These are phyloP conservation scores for Leucopsar rothschildi DNA, from an alignment of 2,113 vertebrate species.

Conservation along the genomic window DNA sequence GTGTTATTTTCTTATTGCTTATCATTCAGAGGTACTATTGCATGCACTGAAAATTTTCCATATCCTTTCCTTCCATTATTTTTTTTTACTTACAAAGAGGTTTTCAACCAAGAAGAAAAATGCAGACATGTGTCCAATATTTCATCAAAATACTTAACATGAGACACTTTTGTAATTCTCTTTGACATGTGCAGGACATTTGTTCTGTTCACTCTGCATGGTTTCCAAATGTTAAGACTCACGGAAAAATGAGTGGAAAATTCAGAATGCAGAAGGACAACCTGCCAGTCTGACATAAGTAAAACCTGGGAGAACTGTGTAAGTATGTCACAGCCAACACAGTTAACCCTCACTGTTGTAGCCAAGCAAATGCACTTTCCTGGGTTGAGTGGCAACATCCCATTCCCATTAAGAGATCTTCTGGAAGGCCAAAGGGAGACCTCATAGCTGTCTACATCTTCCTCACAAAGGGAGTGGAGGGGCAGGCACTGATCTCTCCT, in stretches of 20 bases:
- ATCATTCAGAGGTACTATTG: constrained; percentile 7
- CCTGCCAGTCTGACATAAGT: not conserved
- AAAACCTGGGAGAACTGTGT: not conserved
- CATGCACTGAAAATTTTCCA: not conserved
- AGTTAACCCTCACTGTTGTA: not conserved
- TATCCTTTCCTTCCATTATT: not conserved
- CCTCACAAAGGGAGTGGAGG: rapidly evolving
- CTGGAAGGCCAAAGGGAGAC: not conserved
- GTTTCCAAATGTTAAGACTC: not conserved
- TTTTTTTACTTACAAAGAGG: not conserved
- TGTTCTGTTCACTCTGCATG: not conserved
- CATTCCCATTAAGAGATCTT: not conserved
- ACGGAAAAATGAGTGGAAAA: not conserved
- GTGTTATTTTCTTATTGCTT: not conserved
- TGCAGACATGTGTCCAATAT: not conserved
- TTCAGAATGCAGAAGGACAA: not conserved
- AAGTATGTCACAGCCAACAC: not conserved
- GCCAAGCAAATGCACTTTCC: not conserved
- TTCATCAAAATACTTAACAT: not conserved
- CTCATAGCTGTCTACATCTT: not conserved
- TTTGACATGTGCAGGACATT: not conserved
- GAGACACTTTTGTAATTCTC: not conserved
- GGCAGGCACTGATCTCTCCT: not conserved
- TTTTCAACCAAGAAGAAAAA: not conserved
- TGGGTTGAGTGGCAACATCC: not conserved